Percentiles rank a stretch among this genome's conserved stretches.
phyloP scores from a whole-genome alignment of 1,140 invertebrate species.

The Drosophila dunni region DNA sequence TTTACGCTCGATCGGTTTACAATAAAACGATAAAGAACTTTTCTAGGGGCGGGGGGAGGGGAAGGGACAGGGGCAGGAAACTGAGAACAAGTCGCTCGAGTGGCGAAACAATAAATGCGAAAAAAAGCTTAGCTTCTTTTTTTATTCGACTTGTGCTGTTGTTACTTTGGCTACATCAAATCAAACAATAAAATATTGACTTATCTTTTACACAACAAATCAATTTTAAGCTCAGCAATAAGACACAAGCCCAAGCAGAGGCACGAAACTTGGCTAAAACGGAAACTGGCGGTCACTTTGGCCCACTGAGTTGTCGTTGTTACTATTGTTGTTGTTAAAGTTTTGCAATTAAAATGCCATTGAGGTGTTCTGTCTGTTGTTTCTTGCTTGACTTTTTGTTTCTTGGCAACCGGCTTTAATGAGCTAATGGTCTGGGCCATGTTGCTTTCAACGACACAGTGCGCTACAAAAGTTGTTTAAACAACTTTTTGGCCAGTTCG shows the following conservation, averaged over 20 bases:
- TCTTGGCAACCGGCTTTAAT: slow-evolving; percentile 48
- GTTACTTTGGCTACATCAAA: slow-evolving; percentile 26
- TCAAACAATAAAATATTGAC: slow-evolving; percentile 64
- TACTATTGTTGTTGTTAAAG: slow-evolving; percentile 48
- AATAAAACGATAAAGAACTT: slow-evolving; percentile 30
- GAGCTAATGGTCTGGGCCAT: slow-evolving; percentile 43
- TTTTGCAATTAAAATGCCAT: slow-evolving; percentile 76
- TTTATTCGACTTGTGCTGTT: not conserved
- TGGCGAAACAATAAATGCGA: slow-evolving; percentile 60
- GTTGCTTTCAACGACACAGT: slow-evolving; percentile 7
- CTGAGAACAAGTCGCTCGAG: slow-evolving; percentile 28
- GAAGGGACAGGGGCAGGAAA: not conserved
- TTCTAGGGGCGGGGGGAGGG: not conserved
- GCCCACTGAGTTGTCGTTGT: slow-evolving; percentile 32
- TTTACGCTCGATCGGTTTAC: slow-evolving; percentile 64
- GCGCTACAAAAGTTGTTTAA: slow-evolving; percentile 24
- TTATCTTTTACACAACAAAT: slow-evolving; percentile 52
- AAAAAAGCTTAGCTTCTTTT: slow-evolving; percentile 47
- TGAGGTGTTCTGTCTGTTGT: slow-evolving; percentile 43
- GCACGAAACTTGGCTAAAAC: slow-evolving; percentile 37
- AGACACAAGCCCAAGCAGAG: slow-evolving; percentile 1
- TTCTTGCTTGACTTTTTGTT: slow-evolving; percentile 26
- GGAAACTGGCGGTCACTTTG: slow-evolving; percentile 34
- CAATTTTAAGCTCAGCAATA: slow-evolving; percentile 46
- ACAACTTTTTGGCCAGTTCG: slow-evolving; percentile 21